Percentiles rank a stretch among this genome's conserved stretches.
These are phyloP conservation scores for Drosophila robusta DNA, from an alignment of 2,888 invertebrate species.

Conservation along the genomic window DNA sequence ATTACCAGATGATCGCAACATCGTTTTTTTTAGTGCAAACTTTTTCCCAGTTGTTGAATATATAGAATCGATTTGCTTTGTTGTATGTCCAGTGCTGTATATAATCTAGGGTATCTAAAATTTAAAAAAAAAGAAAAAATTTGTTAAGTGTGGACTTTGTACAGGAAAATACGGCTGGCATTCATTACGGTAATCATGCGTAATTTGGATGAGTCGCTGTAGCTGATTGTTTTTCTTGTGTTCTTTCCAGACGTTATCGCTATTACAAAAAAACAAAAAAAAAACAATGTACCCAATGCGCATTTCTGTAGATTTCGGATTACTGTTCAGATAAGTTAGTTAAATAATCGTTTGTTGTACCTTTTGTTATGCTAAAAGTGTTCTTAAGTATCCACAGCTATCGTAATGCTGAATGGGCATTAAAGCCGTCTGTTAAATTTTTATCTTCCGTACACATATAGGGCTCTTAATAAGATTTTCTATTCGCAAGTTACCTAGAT, in stretches of 20 bases:
- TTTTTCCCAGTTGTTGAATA: too few relatives aligned
- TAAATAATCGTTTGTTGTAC: constrained; percentile 30
- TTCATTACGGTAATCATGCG: constrained; percentile 26
- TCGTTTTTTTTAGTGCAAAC: background rate
- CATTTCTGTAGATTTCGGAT: constrained; percentile 33
- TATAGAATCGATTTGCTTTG: too few relatives aligned
- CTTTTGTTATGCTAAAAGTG: constrained; percentile 20
- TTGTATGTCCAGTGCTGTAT: background rate
- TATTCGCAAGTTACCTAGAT: background rate
- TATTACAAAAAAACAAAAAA: background rate
- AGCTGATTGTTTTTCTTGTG: constrained; percentile 1
- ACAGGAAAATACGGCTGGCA: constrained; percentile 15
- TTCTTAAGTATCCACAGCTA: constrained; percentile 9
- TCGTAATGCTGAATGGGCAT: constrained; percentile 29
- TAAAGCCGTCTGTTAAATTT: constrained; percentile 12
- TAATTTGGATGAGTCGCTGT: constrained; percentile 39
- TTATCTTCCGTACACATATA: constrained; percentile 9
- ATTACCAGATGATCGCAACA: constrained; percentile 9
- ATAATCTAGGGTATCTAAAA: constrained; percentile 19
- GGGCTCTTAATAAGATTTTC: constrained; percentile 1
- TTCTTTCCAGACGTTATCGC: constrained; percentile 26
- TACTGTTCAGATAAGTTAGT: constrained; percentile 32
- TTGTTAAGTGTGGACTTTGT: constrained; percentile 44
- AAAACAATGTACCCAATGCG: constrained; percentile 23
- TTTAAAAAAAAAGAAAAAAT: background rate